Evolutionary conservation across 2,797 vertebrate genomes (phyloP).

Genomic region (Lithobates pipiens): DNA sequence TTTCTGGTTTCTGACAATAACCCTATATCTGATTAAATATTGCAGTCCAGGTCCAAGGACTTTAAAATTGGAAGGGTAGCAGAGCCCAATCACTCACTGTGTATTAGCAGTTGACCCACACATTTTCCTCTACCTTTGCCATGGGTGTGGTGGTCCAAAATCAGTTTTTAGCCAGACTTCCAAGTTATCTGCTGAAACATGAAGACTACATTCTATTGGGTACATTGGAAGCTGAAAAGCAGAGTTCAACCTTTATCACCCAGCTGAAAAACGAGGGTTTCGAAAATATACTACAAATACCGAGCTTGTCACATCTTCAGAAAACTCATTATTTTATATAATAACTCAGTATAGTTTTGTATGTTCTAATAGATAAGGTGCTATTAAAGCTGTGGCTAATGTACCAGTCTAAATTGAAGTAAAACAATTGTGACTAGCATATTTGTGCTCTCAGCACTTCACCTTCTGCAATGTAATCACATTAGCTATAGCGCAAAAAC

Average conservation of each 20-base stretch:
- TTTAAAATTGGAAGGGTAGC: too few species aligned
- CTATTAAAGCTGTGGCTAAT: constrained; percentile 52
- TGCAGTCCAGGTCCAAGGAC: too few species aligned
- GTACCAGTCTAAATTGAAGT: constrained; percentile 46
- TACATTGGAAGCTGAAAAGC: background rate
- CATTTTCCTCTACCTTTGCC: too few species aligned
- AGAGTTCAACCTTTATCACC: constrained; percentile 5
- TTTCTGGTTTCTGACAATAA: too few species aligned
- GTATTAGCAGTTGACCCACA: too few species aligned
- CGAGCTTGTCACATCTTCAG: constrained; percentile 30
- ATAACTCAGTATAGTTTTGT: constrained; percentile 48
- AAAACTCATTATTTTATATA: constrained; percentile 55
- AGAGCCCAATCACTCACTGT: too few species aligned
- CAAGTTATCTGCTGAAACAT: too few species aligned
- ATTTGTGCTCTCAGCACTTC: constrained; percentile 28
- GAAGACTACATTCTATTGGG: too few species aligned
- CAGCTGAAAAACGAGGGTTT: constrained; percentile 17
- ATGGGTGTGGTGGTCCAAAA: too few species aligned
- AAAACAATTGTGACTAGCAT: constrained; percentile 39
- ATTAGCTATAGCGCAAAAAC: constrained; percentile 58
- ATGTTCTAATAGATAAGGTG: constrained; percentile 41
- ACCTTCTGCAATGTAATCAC: constrained; percentile 43
- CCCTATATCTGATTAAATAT: too few species aligned
- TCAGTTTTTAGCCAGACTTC: too few species aligned
- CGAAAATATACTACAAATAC: constrained; percentile 38